A percentile compares a stretch with the other conserved stretches of the same genome.
Evolutionary conservation across 2,888 invertebrate genomes (phyloP).

Genomic region (Platypus cylindrus): DNA sequence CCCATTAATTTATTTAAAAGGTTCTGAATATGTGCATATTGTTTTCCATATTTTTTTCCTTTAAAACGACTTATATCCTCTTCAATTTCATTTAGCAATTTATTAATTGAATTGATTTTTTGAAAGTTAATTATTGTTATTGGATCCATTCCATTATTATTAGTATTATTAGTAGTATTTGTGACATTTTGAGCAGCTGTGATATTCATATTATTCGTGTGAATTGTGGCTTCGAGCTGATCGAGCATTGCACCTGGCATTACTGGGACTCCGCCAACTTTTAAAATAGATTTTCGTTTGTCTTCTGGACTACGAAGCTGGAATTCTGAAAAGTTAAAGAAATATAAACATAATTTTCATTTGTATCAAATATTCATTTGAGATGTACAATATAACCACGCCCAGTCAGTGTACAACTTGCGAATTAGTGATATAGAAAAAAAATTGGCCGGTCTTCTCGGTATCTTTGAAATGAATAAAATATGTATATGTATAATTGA

Average conservation of each 20-base stretch:
- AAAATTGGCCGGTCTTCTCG: too few species aligned
- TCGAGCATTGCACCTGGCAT: slow-evolving; percentile 21
- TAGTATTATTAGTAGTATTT: too few species aligned
- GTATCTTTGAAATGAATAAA: too few species aligned
- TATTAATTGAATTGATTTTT: slow-evolving; percentile 16
- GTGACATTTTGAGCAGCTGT: slow-evolving; percentile 4
- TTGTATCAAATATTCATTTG: too few species aligned
- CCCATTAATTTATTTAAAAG: slow-evolving; percentile 13
- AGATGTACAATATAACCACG: too few species aligned
- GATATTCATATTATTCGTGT: slow-evolving; percentile 9
- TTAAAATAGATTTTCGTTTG: slow-evolving; percentile 21
- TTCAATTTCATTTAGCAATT: slow-evolving; percentile 17
- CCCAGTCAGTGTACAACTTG: too few species aligned
- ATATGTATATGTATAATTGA: too few species aligned
- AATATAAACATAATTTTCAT: too few species aligned
- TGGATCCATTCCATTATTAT: too few species aligned
- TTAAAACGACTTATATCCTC: slow-evolving; percentile 16
- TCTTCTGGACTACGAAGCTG: slow-evolving; percentile 13
- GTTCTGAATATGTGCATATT: slow-evolving; percentile 18
- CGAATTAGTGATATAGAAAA: too few species aligned
- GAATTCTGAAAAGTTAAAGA: too few species aligned
- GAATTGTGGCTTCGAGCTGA: slow-evolving; percentile 13
- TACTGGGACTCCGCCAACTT: slow-evolving; percentile 22
- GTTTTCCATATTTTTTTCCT: slow-evolving; percentile 18
- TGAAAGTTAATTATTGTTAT: too few species aligned